Conservation (phyloP, 2,797 vertebrate species). For the Pterois miles region DNA sequence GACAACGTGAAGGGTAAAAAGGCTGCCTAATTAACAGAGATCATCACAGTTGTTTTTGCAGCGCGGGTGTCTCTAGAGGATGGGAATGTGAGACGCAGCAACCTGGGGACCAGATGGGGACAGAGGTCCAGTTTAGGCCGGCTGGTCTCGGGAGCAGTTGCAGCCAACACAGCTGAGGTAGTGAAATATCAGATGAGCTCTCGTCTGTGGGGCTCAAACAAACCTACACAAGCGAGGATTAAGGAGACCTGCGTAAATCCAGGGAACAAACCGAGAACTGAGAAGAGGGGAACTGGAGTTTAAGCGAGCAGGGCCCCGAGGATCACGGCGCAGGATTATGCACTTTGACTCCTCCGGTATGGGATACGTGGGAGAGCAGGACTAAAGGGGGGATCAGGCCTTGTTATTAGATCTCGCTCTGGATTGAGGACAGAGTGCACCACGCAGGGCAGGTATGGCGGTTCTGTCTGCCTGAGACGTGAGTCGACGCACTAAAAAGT, state of each 20-base stretch:
- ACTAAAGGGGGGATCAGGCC: constrained; percentile 51
- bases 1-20: constrained; percentile 45
- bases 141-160: background rate
- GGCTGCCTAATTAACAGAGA: constrained; percentile 48
- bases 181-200: constrained; percentile 57
- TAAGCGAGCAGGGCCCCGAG: constrained; percentile 38
- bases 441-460: constrained; percentile 37
- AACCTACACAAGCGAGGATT: constrained; percentile 53
- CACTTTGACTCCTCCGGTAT: constrained; percentile 59
- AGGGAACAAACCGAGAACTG: constrained; percentile 55
- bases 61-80: background rate
- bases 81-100: constrained; percentile 6
- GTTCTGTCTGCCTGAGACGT: constrained; percentile 31
- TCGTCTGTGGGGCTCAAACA: constrained; percentile 31
- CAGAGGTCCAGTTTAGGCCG: constrained; percentile 7
- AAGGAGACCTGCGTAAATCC: constrained; percentile 58
- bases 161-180: constrained; percentile 28
- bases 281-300: constrained; percentile 39
- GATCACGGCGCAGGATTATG: constrained; percentile 59
- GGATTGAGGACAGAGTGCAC: constrained; percentile 46
- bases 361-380: constrained; percentile 25
- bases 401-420: constrained; percentile 42
- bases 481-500: constrained; percentile 53
- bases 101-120: constrained; percentile 21
- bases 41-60: constrained; percentile 30